These are phyloP conservation scores for Calliphora vicina DNA, from an alignment of 1,140 invertebrate genomes.

Conservation along the genomic window DNA sequence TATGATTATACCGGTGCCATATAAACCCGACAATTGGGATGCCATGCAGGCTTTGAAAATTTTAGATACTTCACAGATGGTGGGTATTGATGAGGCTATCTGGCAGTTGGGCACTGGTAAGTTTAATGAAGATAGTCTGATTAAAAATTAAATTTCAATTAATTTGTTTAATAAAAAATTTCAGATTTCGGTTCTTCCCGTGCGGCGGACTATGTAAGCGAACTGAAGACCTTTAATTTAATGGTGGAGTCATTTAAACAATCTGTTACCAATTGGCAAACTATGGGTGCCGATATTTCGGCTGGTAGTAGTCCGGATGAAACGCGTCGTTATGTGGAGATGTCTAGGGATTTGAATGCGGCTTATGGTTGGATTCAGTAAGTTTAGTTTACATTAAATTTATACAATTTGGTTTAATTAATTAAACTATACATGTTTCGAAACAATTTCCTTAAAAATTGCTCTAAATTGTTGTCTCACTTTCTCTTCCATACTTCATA, in stretches of 20 bases:
- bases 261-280: conserved; percentile 52
- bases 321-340: conserved; percentile 53
- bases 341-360: conserved; percentile 54
- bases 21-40: conserved; percentile 58
- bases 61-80: conserved; percentile 56
- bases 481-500: neutral
- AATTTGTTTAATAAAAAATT: neutral
- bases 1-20: conserved; percentile 60
- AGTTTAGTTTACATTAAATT: neutral
- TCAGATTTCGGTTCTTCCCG: conserved; percentile 54
- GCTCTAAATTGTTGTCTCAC: too few relatives aligned
- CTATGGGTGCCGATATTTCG: conserved; percentile 59
- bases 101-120: conserved; percentile 57
- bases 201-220: conserved; percentile 55
- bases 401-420: too few relatives aligned
- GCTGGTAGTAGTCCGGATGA: conserved; percentile 57
- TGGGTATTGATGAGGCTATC: conserved; percentile 57
- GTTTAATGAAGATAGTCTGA: neutral
- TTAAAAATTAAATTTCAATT: too few relatives aligned
- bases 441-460: too few relatives aligned
- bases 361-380: conserved; percentile 60
- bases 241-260: conserved; percentile 58
- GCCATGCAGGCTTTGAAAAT: conserved; percentile 59
- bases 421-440: too few relatives aligned
- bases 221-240: conserved; percentile 54